Conservation (phyloP, 2,113 vertebrate species). For the Jaculus jaculus region DNA sequence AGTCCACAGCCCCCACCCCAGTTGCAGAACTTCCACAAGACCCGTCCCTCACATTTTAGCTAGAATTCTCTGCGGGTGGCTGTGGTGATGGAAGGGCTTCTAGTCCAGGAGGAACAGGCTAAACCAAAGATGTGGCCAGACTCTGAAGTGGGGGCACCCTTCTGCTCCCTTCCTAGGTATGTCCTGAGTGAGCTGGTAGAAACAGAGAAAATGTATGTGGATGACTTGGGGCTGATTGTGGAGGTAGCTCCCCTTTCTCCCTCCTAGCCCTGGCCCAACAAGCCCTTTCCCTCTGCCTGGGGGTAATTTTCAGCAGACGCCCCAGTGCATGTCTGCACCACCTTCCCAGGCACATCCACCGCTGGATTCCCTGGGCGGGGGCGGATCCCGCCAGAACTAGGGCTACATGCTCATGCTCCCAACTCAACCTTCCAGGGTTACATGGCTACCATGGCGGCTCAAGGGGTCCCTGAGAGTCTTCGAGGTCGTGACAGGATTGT, state of each 20-base stretch:
- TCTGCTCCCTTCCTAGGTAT: constrained; percentile 84
- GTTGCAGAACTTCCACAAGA: neutral
- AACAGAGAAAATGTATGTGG: constrained; percentile 94
- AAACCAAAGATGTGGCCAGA: neutral
- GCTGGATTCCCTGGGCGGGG: neutral
- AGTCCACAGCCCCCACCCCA: constrained; percentile 60
- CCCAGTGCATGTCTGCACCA: neutral
- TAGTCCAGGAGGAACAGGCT: neutral
- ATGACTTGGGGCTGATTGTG: constrained; percentile 92
- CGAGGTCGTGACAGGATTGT: constrained; percentile 95
- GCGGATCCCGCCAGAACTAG: neutral
- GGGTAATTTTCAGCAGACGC: neutral
- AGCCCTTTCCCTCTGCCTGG: neutral
- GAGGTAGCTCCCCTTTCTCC: constrained; percentile 84
- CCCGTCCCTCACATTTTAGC: neutral
- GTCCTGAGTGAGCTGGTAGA: constrained; percentile 93
- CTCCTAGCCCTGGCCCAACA: neutral
- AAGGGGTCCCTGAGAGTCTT: constrained; percentile 91
- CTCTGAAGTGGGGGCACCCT: neutral
- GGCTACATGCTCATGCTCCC: neutral
- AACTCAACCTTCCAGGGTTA: constrained; percentile 86
- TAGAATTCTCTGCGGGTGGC: neutral
- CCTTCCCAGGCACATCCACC: neutral
- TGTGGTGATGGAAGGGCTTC: neutral
- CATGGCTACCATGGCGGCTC: constrained; percentile 90